phyloP scores from a whole-genome alignment of 1,140 invertebrate species.

The Archivesica marissinica region DNA sequence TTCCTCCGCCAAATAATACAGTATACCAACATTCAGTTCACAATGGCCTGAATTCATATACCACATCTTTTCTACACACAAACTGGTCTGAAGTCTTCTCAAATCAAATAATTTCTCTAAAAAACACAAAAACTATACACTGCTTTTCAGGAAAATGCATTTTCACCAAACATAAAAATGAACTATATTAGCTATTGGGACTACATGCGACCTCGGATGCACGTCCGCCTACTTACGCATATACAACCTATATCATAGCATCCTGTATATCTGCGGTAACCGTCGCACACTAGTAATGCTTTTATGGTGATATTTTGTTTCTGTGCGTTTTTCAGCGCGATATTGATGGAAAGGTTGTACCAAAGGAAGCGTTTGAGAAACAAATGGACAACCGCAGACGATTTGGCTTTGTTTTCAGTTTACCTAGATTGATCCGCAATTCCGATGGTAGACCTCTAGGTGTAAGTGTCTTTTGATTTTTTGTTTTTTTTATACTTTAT shows the following conservation, averaged over 20 bases:
- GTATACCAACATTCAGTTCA: too few relatives aligned
- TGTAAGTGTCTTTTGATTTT: conserved; percentile 5
- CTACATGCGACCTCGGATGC: too few relatives aligned
- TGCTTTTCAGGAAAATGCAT: too few relatives aligned
- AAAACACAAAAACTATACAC: too few relatives aligned
- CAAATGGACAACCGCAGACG: conserved; percentile 22
- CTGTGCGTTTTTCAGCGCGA: conserved; percentile 21
- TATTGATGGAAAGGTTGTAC: conserved; percentile 37
- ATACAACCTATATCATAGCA: background rate
- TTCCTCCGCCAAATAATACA: too few relatives aligned
- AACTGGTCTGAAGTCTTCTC: too few relatives aligned
- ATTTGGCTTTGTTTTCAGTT: conserved; percentile 31
- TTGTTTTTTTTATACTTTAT: too few relatives aligned
- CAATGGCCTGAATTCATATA: too few relatives aligned
- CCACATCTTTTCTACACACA: too few relatives aligned
- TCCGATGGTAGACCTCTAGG: conserved; percentile 51
- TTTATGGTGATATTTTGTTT: background rate
- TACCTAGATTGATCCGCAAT: conserved; percentile 48
- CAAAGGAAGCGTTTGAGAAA: conserved; percentile 27
- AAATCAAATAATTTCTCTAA: too few relatives aligned
- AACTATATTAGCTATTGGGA: background rate
- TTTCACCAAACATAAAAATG: background rate
- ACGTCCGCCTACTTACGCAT: too few relatives aligned
- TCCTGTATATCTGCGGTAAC: background rate
- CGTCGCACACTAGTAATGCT: background rate